Base-by-base conservation (phyloP, 2,888 invertebrate genomes). In the Stenodema calcarata region DNA sequence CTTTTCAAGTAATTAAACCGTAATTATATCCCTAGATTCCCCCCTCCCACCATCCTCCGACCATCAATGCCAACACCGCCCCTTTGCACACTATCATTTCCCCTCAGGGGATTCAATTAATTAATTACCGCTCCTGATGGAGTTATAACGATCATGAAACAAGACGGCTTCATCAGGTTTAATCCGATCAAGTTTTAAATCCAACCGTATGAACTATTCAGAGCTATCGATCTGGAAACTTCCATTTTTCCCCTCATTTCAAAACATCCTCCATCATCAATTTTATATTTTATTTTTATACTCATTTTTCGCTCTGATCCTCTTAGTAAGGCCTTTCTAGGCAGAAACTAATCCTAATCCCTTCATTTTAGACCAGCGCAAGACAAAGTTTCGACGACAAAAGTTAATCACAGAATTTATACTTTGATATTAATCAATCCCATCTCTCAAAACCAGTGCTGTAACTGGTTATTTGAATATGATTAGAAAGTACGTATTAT, bases 1-100 rank as follows among this genome's bases (percentile, higher is more conserved):
- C 80, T 80, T 80, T 80, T 54, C 80, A 80, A 83, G 70, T 73
- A 83, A 75, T 73, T 83, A 70, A 83, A 83, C 73, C 69, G 75
- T 83, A 75, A 83, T 70, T 75, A 83, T 44, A 75, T 70, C 73
- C 73, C 30, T 28, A 35, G 70, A 83, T 41, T 73, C 73, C 35
- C 73, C 35, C n/a, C 7, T 35, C 12, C 73, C 27, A 4, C 54
- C 18, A 16, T 18, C 23, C 18, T 14, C 47, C 12, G 7, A 35
- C 35, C 35, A 35, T 35, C 35, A 2, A 35, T 12, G 47, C 54
- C 62, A 27, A 62, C 62, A 62, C 23, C 62, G 62, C 23, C 62
- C 62, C 23, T 62, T 62, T 62, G 23, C 62, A 62, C 73, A 35
- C 73, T 35, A 73, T 73, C 73, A 28, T 23, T 73, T n/a, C 23